Percentiles rank a stretch among this genome's conserved stretches.
phyloP scores from a whole-genome alignment of 1,140 invertebrate species.

The Araneus ventricosus region DNA sequence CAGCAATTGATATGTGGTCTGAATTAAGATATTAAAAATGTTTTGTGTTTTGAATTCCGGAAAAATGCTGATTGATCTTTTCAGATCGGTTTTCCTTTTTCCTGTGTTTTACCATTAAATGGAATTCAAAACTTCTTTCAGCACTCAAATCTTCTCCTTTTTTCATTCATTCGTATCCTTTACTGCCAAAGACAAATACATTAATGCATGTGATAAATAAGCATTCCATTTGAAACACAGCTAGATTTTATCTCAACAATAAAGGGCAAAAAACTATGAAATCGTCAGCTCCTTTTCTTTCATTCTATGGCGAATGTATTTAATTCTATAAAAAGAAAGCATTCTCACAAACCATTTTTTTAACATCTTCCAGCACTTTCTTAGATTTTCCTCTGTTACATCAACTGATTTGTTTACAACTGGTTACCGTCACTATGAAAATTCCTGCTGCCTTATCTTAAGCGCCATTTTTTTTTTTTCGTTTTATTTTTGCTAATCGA shows the following conservation, averaged over 20 bases:
- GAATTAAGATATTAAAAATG: no score
- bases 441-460: neutral
- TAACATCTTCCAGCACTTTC: neutral
- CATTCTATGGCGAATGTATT: neutral
- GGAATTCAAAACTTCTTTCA: no score
- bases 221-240: neutral
- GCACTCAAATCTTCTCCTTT: no score
- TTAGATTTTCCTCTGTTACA: neutral
- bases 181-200: no score
- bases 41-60: no score
- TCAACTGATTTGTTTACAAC: slow-evolving; percentile 46
- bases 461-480: slow-evolving; percentile 80
- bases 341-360: neutral
- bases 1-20: no score
- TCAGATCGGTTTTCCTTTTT: no score
- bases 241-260: neutral
- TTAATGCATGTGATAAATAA: neutral
- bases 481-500: slow-evolving; percentile 72
- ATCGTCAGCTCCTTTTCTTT: neutral
- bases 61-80: no score
- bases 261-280: neutral
- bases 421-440: slow-evolving; percentile 25
- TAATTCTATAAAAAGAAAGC: neutral
- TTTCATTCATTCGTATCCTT: no score
- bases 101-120: no score